Evolutionary conservation across 2,113 vertebrate genomes (phyloP).

Genomic region (Sylvia atricapilla): DNA sequence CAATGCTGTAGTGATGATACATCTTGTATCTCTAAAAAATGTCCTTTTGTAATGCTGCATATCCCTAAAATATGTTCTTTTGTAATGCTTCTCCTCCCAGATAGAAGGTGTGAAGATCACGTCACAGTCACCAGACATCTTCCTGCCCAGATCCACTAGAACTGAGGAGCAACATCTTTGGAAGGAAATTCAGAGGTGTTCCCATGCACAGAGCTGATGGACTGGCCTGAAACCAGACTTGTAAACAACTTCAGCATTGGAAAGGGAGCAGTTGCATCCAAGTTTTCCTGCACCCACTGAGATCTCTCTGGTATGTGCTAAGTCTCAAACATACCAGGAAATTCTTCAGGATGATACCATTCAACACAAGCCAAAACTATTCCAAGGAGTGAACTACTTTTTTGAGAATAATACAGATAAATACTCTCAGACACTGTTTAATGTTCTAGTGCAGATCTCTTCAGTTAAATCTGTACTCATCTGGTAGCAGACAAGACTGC

Average conservation of each 20-base stretch:
- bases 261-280: not conserved
- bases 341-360: not conserved
- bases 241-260: not conserved
- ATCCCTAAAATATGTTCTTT: not conserved
- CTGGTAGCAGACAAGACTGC: not conserved
- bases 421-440: not conserved
- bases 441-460: not conserved
- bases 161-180: fast-evolving
- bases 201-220: fast-evolving
- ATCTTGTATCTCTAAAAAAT: not conserved
- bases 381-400: not conserved
- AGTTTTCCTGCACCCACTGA: not conserved
- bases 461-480: not conserved
- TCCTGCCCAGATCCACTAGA: too few species aligned
- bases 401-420: not conserved
- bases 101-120: not conserved
- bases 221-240: not conserved
- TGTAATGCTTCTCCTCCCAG: not conserved
- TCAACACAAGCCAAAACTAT: not conserved
- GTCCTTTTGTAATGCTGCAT: not conserved
- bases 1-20: not conserved
- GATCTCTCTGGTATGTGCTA: not conserved
- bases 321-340: not conserved
- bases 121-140: too few species aligned
- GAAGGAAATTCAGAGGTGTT: not conserved